Percentiles rank a stretch among this genome's conserved stretches.
phyloP scores from a whole-genome alignment of 2,888 invertebrate species.

The Orchesellides sinensis region DNA sequence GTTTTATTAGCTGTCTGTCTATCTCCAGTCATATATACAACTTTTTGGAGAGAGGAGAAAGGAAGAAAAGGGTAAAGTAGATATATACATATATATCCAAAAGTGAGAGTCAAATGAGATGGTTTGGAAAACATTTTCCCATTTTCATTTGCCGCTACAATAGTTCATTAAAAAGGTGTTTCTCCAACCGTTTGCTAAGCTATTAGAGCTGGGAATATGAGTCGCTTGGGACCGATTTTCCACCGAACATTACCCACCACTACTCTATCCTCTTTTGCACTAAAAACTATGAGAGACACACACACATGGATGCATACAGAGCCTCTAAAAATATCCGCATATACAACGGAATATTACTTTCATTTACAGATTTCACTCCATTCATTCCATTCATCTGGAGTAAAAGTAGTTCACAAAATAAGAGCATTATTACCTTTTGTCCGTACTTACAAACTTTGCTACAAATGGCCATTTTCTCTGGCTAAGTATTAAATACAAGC shows the following conservation, averaged over 20 bases:
- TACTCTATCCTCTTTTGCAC: too few species aligned
- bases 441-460: too few species aligned
- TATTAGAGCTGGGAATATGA: slow-evolving; percentile 82
- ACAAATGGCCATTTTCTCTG: too few species aligned
- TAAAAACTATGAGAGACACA: too few species aligned
- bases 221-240: slow-evolving; percentile 79
- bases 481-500: too few species aligned
- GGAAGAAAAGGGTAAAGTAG: slow-evolving; percentile 32
- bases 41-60: too few species aligned
- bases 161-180: slow-evolving; percentile 87
- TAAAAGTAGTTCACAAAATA: too few species aligned
- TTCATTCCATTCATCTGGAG: slow-evolving; percentile 24
- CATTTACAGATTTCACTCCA: slow-evolving; percentile 56
- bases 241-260: slow-evolving; percentile 72
- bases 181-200: slow-evolving; percentile 84
- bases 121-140: slow-evolving; percentile 75
- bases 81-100: slow-evolving; percentile 1
- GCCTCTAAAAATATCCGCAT: too few species aligned
- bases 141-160: slow-evolving; percentile 79
- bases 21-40: slow-evolving; percentile 51
- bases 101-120: slow-evolving; percentile 60
- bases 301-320: not conserved
- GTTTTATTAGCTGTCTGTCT: slow-evolving; percentile 50
- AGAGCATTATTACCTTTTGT: too few species aligned
- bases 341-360: slow-evolving; percentile 29